phyloP scores from a whole-genome alignment of 2,797 vertebrate genomes.

The Squalus acanthias region DNA sequence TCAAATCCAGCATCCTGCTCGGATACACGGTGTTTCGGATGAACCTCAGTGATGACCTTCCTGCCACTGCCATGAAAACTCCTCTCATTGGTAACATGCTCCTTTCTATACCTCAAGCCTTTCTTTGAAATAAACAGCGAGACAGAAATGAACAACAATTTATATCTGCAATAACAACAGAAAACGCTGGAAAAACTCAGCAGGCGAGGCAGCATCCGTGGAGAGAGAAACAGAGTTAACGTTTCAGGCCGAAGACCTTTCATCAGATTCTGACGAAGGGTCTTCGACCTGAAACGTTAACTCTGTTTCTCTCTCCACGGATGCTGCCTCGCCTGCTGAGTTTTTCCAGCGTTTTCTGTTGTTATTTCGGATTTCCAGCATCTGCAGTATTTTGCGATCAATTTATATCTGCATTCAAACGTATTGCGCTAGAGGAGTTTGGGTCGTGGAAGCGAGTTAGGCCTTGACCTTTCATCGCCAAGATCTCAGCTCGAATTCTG shows the following conservation, averaged over 20 bases:
- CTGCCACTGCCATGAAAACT: conserved; percentile 57
- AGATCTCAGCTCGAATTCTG: neutral
- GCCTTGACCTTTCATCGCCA: neutral
- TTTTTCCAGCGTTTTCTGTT: too few species aligned
- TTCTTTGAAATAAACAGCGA: neutral
- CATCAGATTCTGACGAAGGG: too few species aligned
- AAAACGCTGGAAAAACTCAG: too few species aligned
- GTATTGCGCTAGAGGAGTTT: neutral
- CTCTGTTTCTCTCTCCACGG: too few species aligned
- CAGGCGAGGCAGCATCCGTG: too few species aligned
- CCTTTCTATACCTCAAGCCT: too few species aligned
- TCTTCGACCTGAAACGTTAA: too few species aligned
- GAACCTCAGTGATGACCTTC: conserved; percentile 71
- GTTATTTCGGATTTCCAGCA: too few species aligned
- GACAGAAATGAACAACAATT: neutral
- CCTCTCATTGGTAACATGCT: conserved; percentile 70
- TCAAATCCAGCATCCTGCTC: conserved; percentile 75
- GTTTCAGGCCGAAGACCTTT: too few species aligned
- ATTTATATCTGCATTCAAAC: neutral
- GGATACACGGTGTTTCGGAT: conserved; percentile 78
- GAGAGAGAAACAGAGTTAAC: too few species aligned
- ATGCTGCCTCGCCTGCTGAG: too few species aligned
- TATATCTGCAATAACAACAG: neutral
- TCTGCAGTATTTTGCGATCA: too few species aligned
- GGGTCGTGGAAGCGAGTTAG: neutral